phyloP scores from a whole-genome alignment of 2,888 invertebrate species.

The Hypomecis atomaria region DNA sequence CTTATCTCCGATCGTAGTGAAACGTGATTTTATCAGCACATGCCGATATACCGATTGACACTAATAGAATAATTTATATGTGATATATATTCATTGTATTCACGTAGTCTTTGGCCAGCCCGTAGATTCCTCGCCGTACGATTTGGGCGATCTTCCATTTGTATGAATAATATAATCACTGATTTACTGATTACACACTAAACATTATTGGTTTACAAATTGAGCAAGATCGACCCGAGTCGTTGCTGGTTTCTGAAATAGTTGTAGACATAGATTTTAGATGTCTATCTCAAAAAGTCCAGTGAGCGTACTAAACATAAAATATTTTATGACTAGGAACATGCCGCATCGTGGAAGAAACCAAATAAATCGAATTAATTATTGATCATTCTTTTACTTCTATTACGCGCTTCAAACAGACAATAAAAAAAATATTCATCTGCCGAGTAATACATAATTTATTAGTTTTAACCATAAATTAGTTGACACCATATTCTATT shows the following conservation, averaged over 20 bases:
- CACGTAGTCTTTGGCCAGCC: constrained; percentile 13
- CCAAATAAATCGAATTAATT: too few relatives aligned
- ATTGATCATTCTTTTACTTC: too few relatives aligned
- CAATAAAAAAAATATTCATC: too few relatives aligned
- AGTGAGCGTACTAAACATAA: too few relatives aligned
- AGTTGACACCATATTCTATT: background rate
- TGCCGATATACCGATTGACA: constrained; percentile 9
- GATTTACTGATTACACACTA: constrained; percentile 38
- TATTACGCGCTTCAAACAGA: too few relatives aligned
- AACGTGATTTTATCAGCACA: background rate
- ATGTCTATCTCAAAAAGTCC: too few relatives aligned
- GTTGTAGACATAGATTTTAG: background rate
- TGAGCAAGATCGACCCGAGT: background rate
- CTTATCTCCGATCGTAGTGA: background rate
- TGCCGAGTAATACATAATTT: background rate
- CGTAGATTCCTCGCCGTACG: constrained; percentile 21
- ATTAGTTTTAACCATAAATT: background rate
- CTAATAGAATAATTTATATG: constrained; percentile 25
- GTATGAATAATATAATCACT: constrained; percentile 26
- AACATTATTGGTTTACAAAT: constrained; percentile 39
- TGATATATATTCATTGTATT: constrained; percentile 26
- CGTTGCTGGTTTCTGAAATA: background rate
- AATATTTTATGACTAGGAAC: too few relatives aligned
- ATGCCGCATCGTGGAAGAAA: too few relatives aligned
- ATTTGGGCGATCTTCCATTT: constrained; percentile 27